Evolutionary conservation across 1,140 invertebrate species (phyloP).

Genomic region (Anthonomus grandis): DNA sequence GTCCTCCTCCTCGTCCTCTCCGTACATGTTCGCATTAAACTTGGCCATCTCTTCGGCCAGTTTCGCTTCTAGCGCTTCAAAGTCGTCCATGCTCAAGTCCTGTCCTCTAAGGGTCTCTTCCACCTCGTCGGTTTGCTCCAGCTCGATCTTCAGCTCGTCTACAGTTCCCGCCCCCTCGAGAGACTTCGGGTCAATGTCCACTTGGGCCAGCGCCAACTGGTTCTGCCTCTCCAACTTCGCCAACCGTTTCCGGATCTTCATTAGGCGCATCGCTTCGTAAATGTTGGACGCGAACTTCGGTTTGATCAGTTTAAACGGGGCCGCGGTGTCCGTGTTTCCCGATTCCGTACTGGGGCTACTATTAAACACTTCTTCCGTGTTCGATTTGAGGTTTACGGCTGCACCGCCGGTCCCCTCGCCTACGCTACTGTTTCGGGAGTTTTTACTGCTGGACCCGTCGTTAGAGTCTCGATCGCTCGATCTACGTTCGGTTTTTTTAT

Average conservation of each 20-base stretch:
- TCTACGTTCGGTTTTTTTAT: slow-evolving; percentile 51
- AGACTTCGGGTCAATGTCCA: not conserved
- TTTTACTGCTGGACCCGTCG: slow-evolving; percentile 48
- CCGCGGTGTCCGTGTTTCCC: slow-evolving; percentile 36
- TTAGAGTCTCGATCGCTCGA: slow-evolving; percentile 60
- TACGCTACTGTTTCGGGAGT: slow-evolving; percentile 22
- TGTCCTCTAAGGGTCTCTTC: slow-evolving; percentile 21
- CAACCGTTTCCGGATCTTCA: slow-evolving; percentile 62
- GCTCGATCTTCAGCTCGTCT: not conserved
- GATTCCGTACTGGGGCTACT: slow-evolving; percentile 38
- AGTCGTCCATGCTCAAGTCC: slow-evolving; percentile 41
- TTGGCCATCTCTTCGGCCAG: slow-evolving; percentile 36
- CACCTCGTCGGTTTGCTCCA: not conserved
- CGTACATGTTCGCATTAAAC: slow-evolving; percentile 33
- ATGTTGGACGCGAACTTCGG: slow-evolving; percentile 61
- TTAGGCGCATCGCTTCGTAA: slow-evolving; percentile 57
- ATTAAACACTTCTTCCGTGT: slow-evolving; percentile 18
- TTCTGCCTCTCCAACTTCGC: slow-evolving; percentile 56
- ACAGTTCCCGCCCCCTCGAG: no score
- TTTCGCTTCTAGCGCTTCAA: slow-evolving; percentile 44
- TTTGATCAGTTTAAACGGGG: slow-evolving; percentile 49
- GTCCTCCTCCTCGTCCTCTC: slow-evolving; percentile 30
- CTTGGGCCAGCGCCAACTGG: slow-evolving; percentile 41
- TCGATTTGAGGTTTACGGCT: no score
- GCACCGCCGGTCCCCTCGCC: no score